phyloP scores from a whole-genome alignment of 2,797 vertebrate species.

The Phoeniculus purpureus region DNA sequence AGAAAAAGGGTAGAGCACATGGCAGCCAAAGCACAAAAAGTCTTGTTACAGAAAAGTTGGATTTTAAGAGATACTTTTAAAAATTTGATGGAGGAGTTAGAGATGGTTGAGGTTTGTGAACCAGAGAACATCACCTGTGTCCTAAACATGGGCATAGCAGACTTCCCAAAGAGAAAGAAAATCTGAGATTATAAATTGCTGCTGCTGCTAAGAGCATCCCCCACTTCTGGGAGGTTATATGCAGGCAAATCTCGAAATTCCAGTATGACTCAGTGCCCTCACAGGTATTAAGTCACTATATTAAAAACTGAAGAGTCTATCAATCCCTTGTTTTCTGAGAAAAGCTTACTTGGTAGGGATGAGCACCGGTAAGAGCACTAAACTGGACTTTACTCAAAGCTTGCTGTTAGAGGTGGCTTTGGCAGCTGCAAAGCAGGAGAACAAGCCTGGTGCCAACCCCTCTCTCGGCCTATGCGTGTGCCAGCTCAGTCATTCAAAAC shows the following conservation, averaged over 20 bases:
- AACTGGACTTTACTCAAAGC: neutral
- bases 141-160: neutral
- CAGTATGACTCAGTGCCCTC: neutral
- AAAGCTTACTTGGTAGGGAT: neutral
- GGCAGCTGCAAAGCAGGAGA: neutral
- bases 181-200: neutral
- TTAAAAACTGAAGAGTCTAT: neutral
- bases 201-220: neutral
- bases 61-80: neutral
- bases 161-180: neutral
- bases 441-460: neutral
- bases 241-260: neutral
- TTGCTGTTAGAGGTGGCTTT: neutral
- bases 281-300: neutral
- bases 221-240: neutral
- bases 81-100: neutral
- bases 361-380: neutral
- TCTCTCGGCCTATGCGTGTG: neutral
- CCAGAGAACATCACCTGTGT: neutral
- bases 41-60: neutral
- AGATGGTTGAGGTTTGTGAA: neutral
- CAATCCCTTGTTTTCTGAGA: neutral
- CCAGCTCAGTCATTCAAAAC: neutral
- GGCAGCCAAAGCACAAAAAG: neutral
- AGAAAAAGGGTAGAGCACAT: neutral